phyloP scores from a whole-genome alignment of 1,140 invertebrate genomes.

The Drosophila sturtevanti region DNA sequence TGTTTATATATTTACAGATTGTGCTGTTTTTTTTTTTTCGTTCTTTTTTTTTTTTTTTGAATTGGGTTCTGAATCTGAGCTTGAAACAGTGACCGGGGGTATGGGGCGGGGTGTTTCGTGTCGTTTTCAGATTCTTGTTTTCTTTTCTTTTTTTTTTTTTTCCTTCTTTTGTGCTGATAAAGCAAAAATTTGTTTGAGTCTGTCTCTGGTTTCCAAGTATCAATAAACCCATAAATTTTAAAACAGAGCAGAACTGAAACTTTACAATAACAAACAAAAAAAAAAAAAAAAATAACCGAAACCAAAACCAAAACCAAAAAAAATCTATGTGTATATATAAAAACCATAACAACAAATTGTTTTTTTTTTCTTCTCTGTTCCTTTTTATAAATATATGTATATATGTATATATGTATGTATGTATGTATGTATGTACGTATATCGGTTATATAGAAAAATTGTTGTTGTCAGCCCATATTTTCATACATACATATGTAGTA shows the following conservation, averaged over 20 bases:
- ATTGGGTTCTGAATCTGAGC: background rate
- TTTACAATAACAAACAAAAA: constrained; percentile 31
- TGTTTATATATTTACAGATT: constrained; percentile 12
- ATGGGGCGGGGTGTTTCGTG: constrained; percentile 26
- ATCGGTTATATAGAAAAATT: constrained; percentile 33
- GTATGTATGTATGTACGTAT: no score
- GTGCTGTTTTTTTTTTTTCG: background rate
- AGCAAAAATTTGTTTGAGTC: constrained; percentile 41
- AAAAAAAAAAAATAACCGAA: no score
- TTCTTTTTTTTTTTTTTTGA: no score
- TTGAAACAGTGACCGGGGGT: background rate
- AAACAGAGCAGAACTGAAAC: constrained; percentile 16
- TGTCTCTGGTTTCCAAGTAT: constrained; percentile 33
- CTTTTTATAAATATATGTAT: constrained; percentile 28
- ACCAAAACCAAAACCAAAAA: background rate
- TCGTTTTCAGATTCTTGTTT: constrained; percentile 3
- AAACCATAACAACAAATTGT: constrained; percentile 7
- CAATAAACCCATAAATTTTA: constrained; percentile 58
- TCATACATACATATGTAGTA: constrained; percentile 49
- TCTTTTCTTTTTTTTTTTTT: background rate
- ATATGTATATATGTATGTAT: no score
- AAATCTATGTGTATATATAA: background rate
- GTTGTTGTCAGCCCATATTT: constrained; percentile 56
- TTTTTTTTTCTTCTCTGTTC: background rate
- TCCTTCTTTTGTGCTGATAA: constrained; percentile 40